Base-by-base conservation (phyloP, 2,888 invertebrate genomes). In the Schrankia costaestrigalis region DNA sequence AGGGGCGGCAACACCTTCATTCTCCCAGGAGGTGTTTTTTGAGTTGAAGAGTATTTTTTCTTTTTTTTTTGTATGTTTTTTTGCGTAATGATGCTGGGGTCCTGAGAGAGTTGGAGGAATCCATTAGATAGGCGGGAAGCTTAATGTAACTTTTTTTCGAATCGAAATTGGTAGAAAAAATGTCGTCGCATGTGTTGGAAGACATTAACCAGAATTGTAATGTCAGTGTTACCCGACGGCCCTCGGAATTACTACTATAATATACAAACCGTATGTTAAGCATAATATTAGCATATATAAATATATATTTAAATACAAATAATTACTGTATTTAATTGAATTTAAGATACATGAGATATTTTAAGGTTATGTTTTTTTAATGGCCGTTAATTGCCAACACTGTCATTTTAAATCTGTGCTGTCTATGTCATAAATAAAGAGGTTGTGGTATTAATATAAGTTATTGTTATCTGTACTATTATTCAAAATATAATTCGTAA, bases 81-180 rank as follows among this genome's bases (percentile, higher is more conserved):
- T 84, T 77, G 73, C 74, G 84, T 84, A 85, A 87, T 85, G 84
- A 85, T 78, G 74, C 68, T 57, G 61, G 68, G 81, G 85, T 79
- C 87, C 87, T 84, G 78, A 46, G 87, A 86, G 87, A 85, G 70
- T 83, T 82, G 84, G 83, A 66, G 63, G 84, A 78, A 85, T 86
- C 86, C 86, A 86, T 87, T 87, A 86, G 82, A 78, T 77, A 79
- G 84, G 84, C 84, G 85, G 83, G 71, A 77, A 37, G 76, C 79
- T 80, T 84, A 86, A 85, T 86, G 85, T 78, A 69, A 62, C 68
- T 81, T 78, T 65, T 61, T 61, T 62, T 51, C 44, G 63, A 73
- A 73, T 76, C 71, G 73, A 63, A 72, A 71, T 65, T 64, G 64
- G 56, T 66, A 53, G 71, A 69, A 74, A 72, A 71, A 73, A 56